Conservation (phyloP, 2,888 invertebrate genomes). For the Ferrisia virgata region DNA sequence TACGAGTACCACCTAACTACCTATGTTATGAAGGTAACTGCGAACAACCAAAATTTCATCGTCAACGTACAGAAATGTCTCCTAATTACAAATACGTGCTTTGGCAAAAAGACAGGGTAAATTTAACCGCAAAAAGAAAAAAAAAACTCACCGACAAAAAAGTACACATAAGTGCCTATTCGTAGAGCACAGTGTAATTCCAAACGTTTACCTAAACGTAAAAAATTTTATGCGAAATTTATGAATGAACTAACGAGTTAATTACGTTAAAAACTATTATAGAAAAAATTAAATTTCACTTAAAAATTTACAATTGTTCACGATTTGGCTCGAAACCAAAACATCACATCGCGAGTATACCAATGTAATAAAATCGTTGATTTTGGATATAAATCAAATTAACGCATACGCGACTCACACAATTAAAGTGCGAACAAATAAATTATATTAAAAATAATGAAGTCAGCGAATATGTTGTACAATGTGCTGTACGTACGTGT, state of each 20-base stretch:
- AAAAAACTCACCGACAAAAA: background rate
- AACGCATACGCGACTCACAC: background rate
- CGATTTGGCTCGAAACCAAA: background rate
- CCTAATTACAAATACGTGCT: conserved; percentile 5
- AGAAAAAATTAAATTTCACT: conserved; percentile 12
- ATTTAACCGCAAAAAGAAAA: background rate
- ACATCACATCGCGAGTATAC: background rate
- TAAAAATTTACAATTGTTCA: background rate
- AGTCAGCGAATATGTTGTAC: background rate
- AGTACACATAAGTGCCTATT: background rate
- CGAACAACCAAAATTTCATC: background rate
- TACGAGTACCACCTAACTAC: too few species aligned
- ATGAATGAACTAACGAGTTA: background rate
- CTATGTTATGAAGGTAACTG: background rate
- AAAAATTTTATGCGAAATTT: conserved; percentile 20
- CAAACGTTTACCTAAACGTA: background rate
- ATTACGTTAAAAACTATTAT: conserved; percentile 5
- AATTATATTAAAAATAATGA: conserved; percentile 1
- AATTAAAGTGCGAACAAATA: conserved; percentile 22
- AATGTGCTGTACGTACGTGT: background rate
- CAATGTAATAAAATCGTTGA: conserved; percentile 11
- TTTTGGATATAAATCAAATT: conserved; percentile 23
- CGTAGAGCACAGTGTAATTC: background rate
- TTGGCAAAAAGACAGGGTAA: background rate
- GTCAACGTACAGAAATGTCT: background rate